Evolutionary conservation across 2,113 vertebrate genomes (phyloP).

Genomic region (Cryptotis parvus): DNA sequence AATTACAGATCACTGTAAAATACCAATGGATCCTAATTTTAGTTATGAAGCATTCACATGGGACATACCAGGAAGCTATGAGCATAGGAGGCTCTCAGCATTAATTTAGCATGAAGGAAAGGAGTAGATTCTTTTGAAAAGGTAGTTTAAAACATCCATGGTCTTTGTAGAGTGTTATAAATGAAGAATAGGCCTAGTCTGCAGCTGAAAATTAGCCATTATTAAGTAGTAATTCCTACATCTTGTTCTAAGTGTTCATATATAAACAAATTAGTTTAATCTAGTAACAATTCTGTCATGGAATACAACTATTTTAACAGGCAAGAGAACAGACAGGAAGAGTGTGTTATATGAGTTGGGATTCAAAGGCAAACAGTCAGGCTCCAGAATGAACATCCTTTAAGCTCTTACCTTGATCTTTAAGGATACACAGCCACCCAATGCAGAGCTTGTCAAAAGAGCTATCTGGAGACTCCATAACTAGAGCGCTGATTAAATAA

Average conservation of each 20-base stretch:
- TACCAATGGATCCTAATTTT: background rate
- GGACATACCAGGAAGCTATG: background rate
- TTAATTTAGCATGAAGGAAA: background rate
- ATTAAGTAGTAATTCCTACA: background rate
- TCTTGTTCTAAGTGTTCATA: background rate
- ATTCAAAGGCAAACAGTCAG: background rate
- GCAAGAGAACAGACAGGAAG: background rate
- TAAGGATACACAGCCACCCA: background rate
- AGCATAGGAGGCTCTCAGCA: background rate
- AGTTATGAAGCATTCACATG: background rate
- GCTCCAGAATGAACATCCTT: background rate
- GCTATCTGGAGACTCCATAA: background rate
- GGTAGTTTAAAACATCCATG: background rate
- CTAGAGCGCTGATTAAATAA: conserved; percentile 26
- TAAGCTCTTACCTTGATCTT: background rate
- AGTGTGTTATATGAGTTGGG: background rate
- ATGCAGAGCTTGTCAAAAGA: background rate
- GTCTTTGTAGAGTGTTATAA: background rate
- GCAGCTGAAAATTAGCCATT: background rate
- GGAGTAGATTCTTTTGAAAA: background rate
- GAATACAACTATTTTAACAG: background rate
- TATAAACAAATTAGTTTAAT: background rate
- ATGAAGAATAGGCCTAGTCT: background rate
- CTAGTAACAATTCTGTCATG: background rate
- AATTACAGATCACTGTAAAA: background rate